phyloP scores from a whole-genome alignment of 2,113 vertebrate species.

The Mystacornis crossleyi region DNA sequence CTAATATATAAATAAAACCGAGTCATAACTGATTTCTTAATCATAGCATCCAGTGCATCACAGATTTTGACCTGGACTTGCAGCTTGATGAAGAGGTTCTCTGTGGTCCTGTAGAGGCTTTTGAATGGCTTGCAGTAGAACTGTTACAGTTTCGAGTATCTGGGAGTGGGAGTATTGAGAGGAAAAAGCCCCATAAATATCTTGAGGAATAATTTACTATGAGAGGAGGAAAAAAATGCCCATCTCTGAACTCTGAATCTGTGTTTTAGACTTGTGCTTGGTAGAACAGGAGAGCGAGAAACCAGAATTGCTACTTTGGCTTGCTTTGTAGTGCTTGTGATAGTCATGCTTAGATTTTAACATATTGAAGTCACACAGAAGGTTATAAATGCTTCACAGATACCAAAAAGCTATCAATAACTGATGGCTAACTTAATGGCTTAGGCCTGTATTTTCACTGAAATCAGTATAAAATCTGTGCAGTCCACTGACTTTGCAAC shows the following conservation, averaged over 20 bases:
- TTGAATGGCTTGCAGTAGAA: neutral
- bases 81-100: neutral
- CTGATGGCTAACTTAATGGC: neutral
- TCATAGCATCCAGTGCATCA: neutral
- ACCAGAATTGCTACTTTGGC: neutral
- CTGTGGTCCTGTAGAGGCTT: neutral
- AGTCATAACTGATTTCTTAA: neutral
- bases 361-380: neutral
- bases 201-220: neutral
- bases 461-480: neutral
- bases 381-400: neutral
- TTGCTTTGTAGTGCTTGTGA: fast-evolving
- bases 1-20: neutral
- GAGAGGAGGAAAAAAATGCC: neutral
- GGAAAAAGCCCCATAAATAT: neutral
- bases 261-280: neutral
- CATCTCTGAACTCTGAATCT: neutral
- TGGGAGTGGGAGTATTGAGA: neutral
- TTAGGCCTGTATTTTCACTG: neutral
- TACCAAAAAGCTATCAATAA: neutral
- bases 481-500: neutral
- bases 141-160: neutral
- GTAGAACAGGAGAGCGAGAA: neutral
- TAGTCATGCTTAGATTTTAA: neutral
- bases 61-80: neutral